Base-by-base conservation (phyloP, 1,140 invertebrate genomes). In the Galleria mellonella region DNA sequence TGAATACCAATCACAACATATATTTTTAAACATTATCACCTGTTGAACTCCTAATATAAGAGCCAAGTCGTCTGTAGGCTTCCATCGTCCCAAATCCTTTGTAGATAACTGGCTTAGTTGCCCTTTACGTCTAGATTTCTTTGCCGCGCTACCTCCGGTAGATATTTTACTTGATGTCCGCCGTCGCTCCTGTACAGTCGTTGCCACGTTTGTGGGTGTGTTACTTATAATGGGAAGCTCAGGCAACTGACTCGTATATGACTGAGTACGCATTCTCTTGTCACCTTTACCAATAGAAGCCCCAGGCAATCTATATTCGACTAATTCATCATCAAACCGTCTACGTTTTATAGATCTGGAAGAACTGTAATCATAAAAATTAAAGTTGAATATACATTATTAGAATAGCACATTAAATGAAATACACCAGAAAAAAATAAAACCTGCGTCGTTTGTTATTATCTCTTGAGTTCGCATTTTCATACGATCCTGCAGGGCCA, bases 301-400 rank as follows among this genome's bases (percentile, higher is more conserved):
- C 7, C 89, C 88, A 4, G 92, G 89, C 29, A 93, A 81, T 71
- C 93, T 94, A 57, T 94, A 95, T 82, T 96, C 93, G 0, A 98
- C 97, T 30, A 99, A 83, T 87, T 99, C 97, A 89, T 99, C 97
- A 77, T 99, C 97, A 88, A 99, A 99, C 57, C 97, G 96, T 64
- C 94, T 93, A 5, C 97, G 88, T 83, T 98, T 98, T 65, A 98
- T 98, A 8, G 96, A 97, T 36, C 97, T 88, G 23, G 94, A 96
- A 4, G 96, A 97, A 71, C 95, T 96, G 61, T 49, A 72, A 76
- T 37, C 35, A 35, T 15, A 48, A 53, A 30, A 14, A 51, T 1
- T 6, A 10, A 23, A 6, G 2, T 23, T 23, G 17, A 23, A 23
- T 23, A 23, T 3, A 23, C 2, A 6, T 23, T 23, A 23, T 23